A percentile compares a stretch with the other conserved stretches of the same genome.
Evolutionary conservation across 2,113 vertebrate species (phyloP).

Genomic region (Vireo altiloquus): DNA sequence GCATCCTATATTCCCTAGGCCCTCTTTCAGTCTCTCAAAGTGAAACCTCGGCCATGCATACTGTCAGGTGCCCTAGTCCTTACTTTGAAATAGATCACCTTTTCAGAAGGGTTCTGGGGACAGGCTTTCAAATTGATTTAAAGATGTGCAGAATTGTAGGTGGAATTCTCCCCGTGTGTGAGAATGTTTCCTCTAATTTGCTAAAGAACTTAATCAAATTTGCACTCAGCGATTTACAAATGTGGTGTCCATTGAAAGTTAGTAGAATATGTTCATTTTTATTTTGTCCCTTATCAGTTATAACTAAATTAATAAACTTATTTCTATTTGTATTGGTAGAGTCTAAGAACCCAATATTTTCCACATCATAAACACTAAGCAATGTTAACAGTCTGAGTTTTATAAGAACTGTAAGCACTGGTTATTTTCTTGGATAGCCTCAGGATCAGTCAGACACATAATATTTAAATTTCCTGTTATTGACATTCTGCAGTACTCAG

Average conservation of each 20-base stretch:
- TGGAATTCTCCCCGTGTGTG: not conserved
- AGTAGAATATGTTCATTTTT: not conserved
- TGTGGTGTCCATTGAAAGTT: not conserved
- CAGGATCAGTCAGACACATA: not conserved
- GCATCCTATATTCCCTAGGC: not conserved
- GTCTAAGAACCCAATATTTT: not conserved
- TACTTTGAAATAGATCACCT: not conserved
- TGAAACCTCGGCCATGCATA: not conserved
- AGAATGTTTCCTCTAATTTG: not conserved
- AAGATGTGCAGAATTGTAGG: not conserved
- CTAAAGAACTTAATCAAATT: not conserved
- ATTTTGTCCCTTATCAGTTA: not conserved
- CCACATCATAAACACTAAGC: not conserved
- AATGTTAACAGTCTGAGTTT: not conserved
- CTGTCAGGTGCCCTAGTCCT: not conserved
- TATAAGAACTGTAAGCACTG: not conserved
- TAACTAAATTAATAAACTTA: not conserved
- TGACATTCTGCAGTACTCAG: not conserved
- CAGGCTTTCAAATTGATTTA: not conserved
- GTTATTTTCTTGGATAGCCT: not conserved
- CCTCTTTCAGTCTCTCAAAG: not conserved
- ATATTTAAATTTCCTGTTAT: not conserved
- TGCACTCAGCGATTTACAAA: not conserved
- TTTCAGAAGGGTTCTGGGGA: not conserved
- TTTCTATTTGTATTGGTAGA: not conserved